phyloP scores from a whole-genome alignment of 92 coral and sea anemone genomes.

The Metridium senile region DNA sequence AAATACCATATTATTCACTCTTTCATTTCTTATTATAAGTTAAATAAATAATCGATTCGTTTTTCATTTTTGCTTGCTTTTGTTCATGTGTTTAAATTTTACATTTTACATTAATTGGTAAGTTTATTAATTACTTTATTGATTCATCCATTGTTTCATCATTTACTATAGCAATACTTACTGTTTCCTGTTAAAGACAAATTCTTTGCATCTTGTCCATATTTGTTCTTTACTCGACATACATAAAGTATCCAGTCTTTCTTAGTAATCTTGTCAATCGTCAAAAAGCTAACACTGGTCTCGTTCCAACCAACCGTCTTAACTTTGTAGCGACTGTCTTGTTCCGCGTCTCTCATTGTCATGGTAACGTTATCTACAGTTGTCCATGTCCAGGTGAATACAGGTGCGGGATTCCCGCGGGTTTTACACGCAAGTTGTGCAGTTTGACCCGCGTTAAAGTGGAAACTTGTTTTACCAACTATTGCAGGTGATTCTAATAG shows the following conservation, averaged over 20 bases:
- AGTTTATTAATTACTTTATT: no score
- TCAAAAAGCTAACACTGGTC: conserved; percentile 68
- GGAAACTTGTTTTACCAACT: conserved; percentile 59
- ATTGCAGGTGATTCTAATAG: conserved; percentile 73
- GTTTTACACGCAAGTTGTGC: conserved; percentile 73
- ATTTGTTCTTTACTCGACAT: conserved; percentile 54
- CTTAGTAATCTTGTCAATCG: conserved; percentile 56
- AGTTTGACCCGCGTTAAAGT: conserved; percentile 69
- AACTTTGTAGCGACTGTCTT: conserved; percentile 64
- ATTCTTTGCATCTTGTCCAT: conserved; percentile 29
- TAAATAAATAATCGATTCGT: no score
- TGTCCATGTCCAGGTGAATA: conserved; percentile 79
- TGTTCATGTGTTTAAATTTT: no score
- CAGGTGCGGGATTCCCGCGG: conserved; percentile 78
- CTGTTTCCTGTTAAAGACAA: conserved; percentile 66
- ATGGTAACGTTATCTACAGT: conserved; percentile 38
- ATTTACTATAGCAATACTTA: conserved; percentile 41
- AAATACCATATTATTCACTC: no score
- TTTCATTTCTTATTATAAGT: no score
- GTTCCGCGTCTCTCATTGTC: conserved; percentile 61
- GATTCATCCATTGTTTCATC: not conserved
- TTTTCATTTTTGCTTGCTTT: no score
- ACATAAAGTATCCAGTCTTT: conserved; percentile 64
- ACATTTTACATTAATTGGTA: not conserved
- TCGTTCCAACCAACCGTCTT: conserved; percentile 44